Conservation (phyloP, 2,888 invertebrate genomes). For the Meghimatium bilineatum region DNA sequence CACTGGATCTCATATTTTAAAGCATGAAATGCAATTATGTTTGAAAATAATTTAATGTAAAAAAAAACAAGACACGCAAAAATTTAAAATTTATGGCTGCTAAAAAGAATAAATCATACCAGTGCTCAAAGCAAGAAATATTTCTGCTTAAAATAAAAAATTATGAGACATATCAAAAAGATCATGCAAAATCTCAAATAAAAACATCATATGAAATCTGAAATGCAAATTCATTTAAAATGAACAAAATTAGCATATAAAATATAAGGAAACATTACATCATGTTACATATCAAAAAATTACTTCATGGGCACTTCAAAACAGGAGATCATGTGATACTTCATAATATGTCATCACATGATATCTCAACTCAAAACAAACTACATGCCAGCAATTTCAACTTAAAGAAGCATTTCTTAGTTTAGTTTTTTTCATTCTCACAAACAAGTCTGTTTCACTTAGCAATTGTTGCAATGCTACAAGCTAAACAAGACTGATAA, state of each 20-base stretch:
- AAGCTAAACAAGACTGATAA: slow-evolving; percentile 1
- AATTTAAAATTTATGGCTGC: too few species aligned
- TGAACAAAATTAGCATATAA: background rate
- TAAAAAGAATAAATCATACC: too few species aligned
- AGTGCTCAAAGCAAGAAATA: background rate
- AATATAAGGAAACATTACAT: background rate
- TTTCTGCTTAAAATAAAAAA: background rate
- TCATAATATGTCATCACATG: too few species aligned
- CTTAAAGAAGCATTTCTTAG: background rate
- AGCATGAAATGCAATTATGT: background rate
- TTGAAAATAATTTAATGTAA: background rate
- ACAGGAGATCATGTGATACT: too few species aligned
- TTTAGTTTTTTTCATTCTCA: background rate
- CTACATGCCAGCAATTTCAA: background rate
- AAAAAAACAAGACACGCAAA: background rate
- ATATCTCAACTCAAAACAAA: too few species aligned
- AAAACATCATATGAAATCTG: background rate
- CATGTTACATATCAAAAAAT: background rate
- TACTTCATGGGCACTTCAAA: too few species aligned
- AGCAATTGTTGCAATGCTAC: too few species aligned
- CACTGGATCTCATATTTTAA: background rate
- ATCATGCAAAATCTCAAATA: background rate
- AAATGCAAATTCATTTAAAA: background rate
- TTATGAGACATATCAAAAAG: background rate
- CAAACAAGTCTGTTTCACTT: background rate